Conservation (phyloP, 2,113 vertebrate genomes). For the Eulemur rufifrons region DNA sequence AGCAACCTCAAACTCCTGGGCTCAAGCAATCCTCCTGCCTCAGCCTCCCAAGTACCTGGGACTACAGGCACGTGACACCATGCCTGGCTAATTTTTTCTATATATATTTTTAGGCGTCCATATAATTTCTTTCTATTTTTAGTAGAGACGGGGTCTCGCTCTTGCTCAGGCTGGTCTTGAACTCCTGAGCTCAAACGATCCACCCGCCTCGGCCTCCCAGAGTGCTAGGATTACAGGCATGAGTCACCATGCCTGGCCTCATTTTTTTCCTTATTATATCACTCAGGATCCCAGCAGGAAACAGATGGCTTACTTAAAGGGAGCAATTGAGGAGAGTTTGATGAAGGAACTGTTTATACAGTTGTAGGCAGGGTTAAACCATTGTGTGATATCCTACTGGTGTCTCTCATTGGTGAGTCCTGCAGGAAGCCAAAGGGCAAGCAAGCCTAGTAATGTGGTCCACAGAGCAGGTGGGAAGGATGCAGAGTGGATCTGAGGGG, state of each 20-base stretch:
- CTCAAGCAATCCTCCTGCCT: too few relatives aligned
- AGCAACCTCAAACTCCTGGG: too few relatives aligned
- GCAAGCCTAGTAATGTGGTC: background rate
- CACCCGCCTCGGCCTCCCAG: too few relatives aligned
- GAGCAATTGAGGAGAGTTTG: background rate
- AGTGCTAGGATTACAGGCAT: too few relatives aligned
- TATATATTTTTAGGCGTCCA: too few relatives aligned
- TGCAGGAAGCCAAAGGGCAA: background rate
- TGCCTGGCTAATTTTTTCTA: too few relatives aligned
- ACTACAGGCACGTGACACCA: too few relatives aligned
- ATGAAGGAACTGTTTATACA: slow-evolving; percentile 11
- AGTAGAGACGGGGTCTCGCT: too few relatives aligned
- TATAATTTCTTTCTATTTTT: too few relatives aligned
- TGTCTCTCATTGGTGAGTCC: background rate
- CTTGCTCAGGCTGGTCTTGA: too few relatives aligned
- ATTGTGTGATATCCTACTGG: background rate
- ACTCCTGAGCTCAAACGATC: too few relatives aligned
- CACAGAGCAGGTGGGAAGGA: background rate
- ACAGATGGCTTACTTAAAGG: background rate
- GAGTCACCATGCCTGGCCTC: background rate
- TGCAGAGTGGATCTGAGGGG: background rate
- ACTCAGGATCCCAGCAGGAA: background rate
- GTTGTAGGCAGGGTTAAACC: background rate
- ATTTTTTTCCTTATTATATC: slow-evolving; percentile 13
- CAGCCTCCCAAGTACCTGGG: too few relatives aligned